These are phyloP conservation scores for Lasioglossum baleicum DNA, from an alignment of 1,140 invertebrate genomes.

Conservation along the genomic window DNA sequence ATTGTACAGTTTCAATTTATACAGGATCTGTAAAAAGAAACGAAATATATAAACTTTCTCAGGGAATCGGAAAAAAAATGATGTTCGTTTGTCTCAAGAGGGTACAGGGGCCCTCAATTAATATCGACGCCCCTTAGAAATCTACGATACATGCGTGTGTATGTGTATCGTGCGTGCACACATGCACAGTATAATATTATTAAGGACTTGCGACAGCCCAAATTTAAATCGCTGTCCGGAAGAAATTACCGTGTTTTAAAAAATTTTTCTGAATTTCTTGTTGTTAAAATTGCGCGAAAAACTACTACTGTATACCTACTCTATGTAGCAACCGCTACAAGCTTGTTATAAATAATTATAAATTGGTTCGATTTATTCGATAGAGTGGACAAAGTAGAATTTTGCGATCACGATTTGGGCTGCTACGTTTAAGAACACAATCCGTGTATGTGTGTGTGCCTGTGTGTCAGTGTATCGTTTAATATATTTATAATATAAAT, in stretches of 20 bases:
- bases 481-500: constrained; percentile 56
- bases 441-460: constrained; percentile 44
- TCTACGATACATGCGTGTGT: background rate
- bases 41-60: constrained; percentile 52
- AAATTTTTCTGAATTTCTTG: background rate
- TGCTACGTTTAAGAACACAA: constrained; percentile 21
- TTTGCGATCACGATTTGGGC: constrained; percentile 1
- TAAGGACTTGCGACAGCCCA: constrained; percentile 12
- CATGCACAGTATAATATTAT: constrained; percentile 19
- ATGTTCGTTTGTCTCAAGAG: constrained; percentile 4
- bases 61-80: constrained; percentile 11
- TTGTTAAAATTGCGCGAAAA: too few species aligned
- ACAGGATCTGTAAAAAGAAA: constrained; percentile 64
- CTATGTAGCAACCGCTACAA: too few species aligned
- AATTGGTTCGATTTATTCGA: background rate
- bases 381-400: background rate
- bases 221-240: background rate
- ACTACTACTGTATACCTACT: too few species aligned
- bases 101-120: background rate
- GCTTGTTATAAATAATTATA: background rate
- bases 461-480: constrained; percentile 46
- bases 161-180: background rate
- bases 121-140: background rate
- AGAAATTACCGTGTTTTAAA: too few species aligned
- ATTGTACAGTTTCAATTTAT: constrained; percentile 78